Evolutionary conservation across 92 coral and sea anemone species (phyloP), one percentile per base, ranked within the genome.

Genomic region (Phenganax stokvisi): DNA sequence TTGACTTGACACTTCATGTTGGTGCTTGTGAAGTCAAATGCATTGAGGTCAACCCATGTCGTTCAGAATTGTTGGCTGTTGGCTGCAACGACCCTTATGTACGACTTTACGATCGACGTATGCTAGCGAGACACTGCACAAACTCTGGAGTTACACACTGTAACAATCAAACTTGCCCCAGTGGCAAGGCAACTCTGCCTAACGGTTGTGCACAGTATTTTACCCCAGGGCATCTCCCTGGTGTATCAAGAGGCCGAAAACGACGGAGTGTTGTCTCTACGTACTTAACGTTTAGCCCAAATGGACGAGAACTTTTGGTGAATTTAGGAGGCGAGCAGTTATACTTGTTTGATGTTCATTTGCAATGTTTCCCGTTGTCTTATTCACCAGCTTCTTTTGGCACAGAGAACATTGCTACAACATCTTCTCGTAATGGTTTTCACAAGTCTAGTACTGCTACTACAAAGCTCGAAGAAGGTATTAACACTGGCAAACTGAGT

Each of bases 21-120:
- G 90, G 92, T 12, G 89, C 92, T 68, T 93, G 97, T 30, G 98
- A 94, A 68, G 93, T 93, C 7, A 94, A 94, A 72, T 94, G 98
- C 72, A 86, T 94, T 57, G 92, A 96, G 55, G 86, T 94, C 52
- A 94, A 94, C 84, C 94, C 98, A n/a, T 71, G 90, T 31, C 93
- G 81, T 37, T 96, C 98, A 8, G 92, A 94, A 72, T 85, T 92
- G 27, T 81, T 94, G 29, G 98, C 98, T 2, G 86, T 94, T 51
- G 98, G 98, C 44, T 94, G 98, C 71, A 94, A 91, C 80, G 98
- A 94, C 68, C 98, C 98, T 11, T 94, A 88, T 85, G 92, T 94
- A 12, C 87, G 98, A 47, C 84, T 94, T 10, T 94, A 94, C 71
- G 98, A 94, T 75, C 92, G 92, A 28, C 88, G 98, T 75, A 94